These are phyloP conservation scores for Drosophila seguyi DNA, from an alignment of 1,140 invertebrate genomes.

Conservation along the genomic window DNA sequence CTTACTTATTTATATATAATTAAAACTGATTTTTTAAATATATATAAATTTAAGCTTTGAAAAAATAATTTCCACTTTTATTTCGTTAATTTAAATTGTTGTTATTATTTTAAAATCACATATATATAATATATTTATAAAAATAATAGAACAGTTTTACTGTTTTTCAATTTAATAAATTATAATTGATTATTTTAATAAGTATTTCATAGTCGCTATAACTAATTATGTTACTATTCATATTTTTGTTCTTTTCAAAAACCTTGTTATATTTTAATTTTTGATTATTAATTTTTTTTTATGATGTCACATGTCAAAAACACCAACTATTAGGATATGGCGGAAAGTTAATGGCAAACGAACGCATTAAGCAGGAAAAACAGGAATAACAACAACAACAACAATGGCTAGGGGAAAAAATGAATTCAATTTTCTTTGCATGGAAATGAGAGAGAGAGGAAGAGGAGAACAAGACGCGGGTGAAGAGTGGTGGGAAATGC, in stretches of 20 bases:
- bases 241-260: background rate
- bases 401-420: slow-evolving; percentile 45
- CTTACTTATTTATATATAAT: too few relatives aligned
- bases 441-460: slow-evolving; percentile 23
- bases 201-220: background rate
- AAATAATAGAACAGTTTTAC: background rate
- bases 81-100: too few relatives aligned
- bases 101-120: too few relatives aligned
- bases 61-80: too few relatives aligned
- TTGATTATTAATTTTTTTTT: slow-evolving; percentile 9
- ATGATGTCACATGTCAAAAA: slow-evolving; percentile 47
- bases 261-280: slow-evolving; percentile 3
- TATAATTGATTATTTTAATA: background rate
- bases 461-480: background rate
- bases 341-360: slow-evolving; percentile 67
- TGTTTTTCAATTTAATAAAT: background rate
- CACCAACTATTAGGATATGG: slow-evolving; percentile 7
- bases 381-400: background rate
- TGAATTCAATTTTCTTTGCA: slow-evolving; percentile 70
- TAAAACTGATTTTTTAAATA: too few relatives aligned
- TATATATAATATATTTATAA: too few relatives aligned
- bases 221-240: background rate
- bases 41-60: too few relatives aligned
- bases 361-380: slow-evolving; percentile 60
- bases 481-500: background rate